Conservation (phyloP, 2,113 vertebrate species). For the Eptesicus fuscus region DNA sequence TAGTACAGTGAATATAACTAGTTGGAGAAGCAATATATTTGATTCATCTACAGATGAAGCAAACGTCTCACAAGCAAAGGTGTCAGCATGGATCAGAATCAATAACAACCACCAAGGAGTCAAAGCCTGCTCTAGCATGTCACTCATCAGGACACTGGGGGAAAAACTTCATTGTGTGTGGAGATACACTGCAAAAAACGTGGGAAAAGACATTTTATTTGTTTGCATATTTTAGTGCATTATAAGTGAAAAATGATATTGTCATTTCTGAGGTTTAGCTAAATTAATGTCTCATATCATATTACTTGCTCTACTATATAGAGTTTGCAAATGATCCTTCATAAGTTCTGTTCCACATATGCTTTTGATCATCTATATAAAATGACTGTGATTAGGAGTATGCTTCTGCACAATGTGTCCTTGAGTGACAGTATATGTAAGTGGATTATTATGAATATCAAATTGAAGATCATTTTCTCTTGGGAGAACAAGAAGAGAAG, state of each 20-base stretch:
- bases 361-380: neutral
- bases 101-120: neutral
- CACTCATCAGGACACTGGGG: neutral
- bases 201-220: neutral
- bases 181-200: neutral
- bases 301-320: neutral
- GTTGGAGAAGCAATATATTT: neutral
- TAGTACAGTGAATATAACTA: neutral
- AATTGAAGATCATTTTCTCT: neutral
- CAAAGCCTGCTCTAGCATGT: neutral
- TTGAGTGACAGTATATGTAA: neutral
- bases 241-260: neutral
- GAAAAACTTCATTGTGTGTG: neutral
- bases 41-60: neutral
- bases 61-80: neutral
- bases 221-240: neutral
- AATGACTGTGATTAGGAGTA: neutral
- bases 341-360: neutral
- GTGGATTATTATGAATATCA: neutral
- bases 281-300: neutral
- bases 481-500: neutral
- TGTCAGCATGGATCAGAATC: constrained; percentile 28
- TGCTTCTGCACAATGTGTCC: neutral
- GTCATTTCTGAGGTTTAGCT: neutral
- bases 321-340: neutral